Conservation (phyloP, 1,140 invertebrate species). For the Pseudomyrmex gracilis region DNA sequence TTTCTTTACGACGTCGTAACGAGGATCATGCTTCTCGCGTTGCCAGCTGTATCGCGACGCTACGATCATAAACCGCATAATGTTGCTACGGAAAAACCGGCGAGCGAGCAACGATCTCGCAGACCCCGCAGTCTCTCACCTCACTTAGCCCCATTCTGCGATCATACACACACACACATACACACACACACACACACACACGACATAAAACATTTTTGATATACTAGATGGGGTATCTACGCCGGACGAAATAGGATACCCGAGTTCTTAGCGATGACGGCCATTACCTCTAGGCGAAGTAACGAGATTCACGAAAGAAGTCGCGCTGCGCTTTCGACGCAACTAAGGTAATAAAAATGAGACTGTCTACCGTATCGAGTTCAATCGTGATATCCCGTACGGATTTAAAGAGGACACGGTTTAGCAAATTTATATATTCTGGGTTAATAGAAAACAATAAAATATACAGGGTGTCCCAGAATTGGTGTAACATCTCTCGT, state of each 20-base stretch:
- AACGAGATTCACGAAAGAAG: conserved; percentile 34
- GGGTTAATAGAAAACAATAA: no score
- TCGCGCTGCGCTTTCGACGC: conserved; percentile 42
- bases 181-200: no score
- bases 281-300: conserved; percentile 27
- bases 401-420: no score
- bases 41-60: conserved; percentile 61
- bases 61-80: conserved; percentile 76
- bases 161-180: no score
- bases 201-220: conserved; percentile 70
- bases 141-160: background rate
- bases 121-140: background rate
- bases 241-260: conserved; percentile 33
- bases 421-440: no score
- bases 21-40: conserved; percentile 68
- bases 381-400: background rate
- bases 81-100: conserved; percentile 57
- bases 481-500: no score
- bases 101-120: conserved; percentile 11
- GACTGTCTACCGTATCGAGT: conserved; percentile 7
- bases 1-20: conserved; percentile 80
- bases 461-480: no score
- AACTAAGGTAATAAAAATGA: conserved; percentile 11
- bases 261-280: conserved; percentile 37
- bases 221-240: conserved; percentile 30